Conservation (phyloP, 1,140 invertebrate species). For the Globodera rostochiensis region DNA sequence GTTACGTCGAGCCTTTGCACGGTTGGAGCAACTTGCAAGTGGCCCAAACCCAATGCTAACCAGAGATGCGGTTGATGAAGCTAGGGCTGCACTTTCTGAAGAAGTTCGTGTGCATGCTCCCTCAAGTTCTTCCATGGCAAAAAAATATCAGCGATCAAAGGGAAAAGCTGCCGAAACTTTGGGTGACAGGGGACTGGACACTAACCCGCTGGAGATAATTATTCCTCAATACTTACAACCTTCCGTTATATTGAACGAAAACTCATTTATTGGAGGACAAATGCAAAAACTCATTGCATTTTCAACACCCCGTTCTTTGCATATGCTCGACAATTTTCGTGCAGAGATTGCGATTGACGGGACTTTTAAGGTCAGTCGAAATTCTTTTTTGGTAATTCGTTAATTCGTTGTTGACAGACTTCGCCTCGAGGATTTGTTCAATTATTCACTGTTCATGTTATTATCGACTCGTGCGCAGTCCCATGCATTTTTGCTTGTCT, state of each 20-base stretch:
- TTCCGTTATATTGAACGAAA: background rate
- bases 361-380: constrained; percentile 9
- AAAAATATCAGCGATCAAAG: background rate
- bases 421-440: constrained; percentile 1
- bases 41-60: background rate
- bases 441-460: constrained; percentile 4
- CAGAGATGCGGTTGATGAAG: constrained; percentile 16
- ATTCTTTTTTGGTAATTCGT: background rate
- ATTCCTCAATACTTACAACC: constrained; percentile 5
- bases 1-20: background rate
- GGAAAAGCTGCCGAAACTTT: constrained; percentile 3
- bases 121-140: background rate
- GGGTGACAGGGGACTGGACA: constrained; percentile 20
- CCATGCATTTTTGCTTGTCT: constrained; percentile 15
- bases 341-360: constrained; percentile 7
- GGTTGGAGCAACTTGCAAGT: constrained; percentile 1
- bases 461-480: background rate
- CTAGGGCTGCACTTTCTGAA: background rate
- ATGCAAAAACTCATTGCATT: constrained; percentile 16
- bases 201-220: constrained; percentile 13
- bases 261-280: background rate
- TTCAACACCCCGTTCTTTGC: background rate
- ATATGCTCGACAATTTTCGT: background rate
- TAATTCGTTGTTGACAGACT: constrained; percentile 5
- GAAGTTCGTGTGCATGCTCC: constrained; percentile 5